These are phyloP conservation scores for Penaeus japonicus DNA, from an alignment of 1,140 invertebrate genomes.

Conservation along the genomic window DNA sequence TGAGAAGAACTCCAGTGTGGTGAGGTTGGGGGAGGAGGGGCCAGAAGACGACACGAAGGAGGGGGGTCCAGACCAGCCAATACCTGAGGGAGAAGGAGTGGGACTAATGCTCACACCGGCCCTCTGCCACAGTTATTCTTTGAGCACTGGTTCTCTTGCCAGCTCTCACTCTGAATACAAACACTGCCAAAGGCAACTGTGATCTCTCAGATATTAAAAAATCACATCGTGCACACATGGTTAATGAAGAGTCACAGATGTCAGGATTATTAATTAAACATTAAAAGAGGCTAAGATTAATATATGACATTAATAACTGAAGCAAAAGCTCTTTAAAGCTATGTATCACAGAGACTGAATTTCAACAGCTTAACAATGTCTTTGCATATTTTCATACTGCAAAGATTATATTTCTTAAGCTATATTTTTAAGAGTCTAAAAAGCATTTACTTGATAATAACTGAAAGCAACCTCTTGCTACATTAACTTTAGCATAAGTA, in stretches of 20 bases:
- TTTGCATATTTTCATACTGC: too few species aligned
- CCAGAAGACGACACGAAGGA: slow-evolving; percentile 59
- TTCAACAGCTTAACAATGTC: too few species aligned
- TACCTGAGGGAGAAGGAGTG: slow-evolving; percentile 51
- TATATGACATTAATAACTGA: too few species aligned
- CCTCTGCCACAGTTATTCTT: slow-evolving; percentile 1
- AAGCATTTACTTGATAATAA: too few species aligned
- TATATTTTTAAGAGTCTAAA: too few species aligned
- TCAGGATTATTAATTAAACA: too few species aligned
- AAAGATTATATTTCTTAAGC: too few species aligned
- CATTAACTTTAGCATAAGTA: too few species aligned
- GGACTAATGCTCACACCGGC: slow-evolving; percentile 32
- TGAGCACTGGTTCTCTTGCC: neutral
- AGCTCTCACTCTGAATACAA: neutral
- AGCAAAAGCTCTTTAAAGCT: too few species aligned
- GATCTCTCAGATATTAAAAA: neutral
- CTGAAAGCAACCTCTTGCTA: too few species aligned
- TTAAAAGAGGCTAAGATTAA: too few species aligned
- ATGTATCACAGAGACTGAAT: too few species aligned
- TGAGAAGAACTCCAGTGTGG: slow-evolving; percentile 56
- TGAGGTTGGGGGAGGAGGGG: slow-evolving; percentile 58
- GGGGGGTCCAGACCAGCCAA: slow-evolving; percentile 59
- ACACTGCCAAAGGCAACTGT: neutral
- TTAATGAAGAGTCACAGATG: neutral
- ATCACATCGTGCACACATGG: neutral